Base-by-base conservation (phyloP, 2,888 invertebrate genomes). In the Coenonympha glycerion region DNA sequence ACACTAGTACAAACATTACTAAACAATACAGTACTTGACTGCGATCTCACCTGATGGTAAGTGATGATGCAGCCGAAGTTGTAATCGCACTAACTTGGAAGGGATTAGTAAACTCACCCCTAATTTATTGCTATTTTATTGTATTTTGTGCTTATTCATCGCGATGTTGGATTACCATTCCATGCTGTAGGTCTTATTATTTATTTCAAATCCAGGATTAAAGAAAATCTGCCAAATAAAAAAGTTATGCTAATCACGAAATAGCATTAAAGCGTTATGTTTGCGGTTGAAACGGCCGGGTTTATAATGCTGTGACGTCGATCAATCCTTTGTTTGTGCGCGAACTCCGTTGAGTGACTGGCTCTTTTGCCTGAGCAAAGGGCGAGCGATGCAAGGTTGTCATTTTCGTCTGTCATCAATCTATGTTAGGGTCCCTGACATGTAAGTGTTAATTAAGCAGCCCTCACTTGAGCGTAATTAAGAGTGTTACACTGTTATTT, bases 401-500 rank as follows among this genome's bases (percentile, higher is more conserved):
- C 87, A 87, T 84, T 84, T 81, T 84, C 82, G 79, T 81, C 80
- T 86, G 86, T 86, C 86, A 87, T 87, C 87, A 87, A 87, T 87
- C 87, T 86, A 84, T 81, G 86, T 87, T 85, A 85, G 77, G 72
- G 70, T 67, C 70, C 73, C 79, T 84, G 86, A 86, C 86, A 85
- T 83, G 86, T 80, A 86, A 86, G 86, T 87, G 85, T 85, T 87
- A 87, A 87, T 87, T 86, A 86, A 85, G 83, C 82, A 83, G 77
- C 74, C 84, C 85, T 77, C 82, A 84, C 85, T 84, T 84, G 76
- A 77, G 77, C 79, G 80, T 85, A 85, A 86, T 86, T 86, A 86
- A 85, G 87, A 86, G 84, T 86, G 78, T 86, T 80, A 84, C 82
- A 79, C 67, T 86, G 85, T 86, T 84, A 85, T 86, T 87, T 83